Conservation (phyloP, 1,140 invertebrate genomes). For the Eueides isabella region DNA sequence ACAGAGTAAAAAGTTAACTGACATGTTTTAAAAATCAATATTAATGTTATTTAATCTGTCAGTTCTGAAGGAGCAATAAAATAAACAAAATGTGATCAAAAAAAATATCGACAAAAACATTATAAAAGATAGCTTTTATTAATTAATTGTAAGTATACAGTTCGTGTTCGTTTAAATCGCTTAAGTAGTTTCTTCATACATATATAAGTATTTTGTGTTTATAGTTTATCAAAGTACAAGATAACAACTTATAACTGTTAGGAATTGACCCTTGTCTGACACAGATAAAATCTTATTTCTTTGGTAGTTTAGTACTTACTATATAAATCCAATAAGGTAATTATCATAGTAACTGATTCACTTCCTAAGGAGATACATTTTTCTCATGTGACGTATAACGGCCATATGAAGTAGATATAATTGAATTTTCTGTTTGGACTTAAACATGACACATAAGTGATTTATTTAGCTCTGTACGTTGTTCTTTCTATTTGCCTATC, state of each 20-base stretch:
- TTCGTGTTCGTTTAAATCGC: not conserved
- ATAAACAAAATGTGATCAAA: no score
- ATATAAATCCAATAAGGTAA: not conserved
- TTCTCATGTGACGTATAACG: not conserved
- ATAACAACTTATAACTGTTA: constrained; percentile 3
- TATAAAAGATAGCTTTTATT: no score
- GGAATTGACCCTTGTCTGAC: constrained; percentile 4
- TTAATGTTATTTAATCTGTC: no score
- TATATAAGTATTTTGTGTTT: not conserved
- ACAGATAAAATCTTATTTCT: not conserved
- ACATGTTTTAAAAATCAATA: no score
- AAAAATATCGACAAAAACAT: no score
- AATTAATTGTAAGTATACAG: no score
- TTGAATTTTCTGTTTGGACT: not conserved
- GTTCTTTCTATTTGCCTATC: not conserved
- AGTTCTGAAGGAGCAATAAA: no score
- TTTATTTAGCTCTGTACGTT: not conserved
- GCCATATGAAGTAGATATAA: not conserved
- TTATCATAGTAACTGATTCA: not conserved
- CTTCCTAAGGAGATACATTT: not conserved
- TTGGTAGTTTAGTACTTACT: not conserved
- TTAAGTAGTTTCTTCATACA: not conserved
- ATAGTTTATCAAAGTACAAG: not conserved
- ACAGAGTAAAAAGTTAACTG: no score
- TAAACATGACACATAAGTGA: not conserved